Conservation (phyloP, 2,888 invertebrate species). For the Drosophila recens region DNA sequence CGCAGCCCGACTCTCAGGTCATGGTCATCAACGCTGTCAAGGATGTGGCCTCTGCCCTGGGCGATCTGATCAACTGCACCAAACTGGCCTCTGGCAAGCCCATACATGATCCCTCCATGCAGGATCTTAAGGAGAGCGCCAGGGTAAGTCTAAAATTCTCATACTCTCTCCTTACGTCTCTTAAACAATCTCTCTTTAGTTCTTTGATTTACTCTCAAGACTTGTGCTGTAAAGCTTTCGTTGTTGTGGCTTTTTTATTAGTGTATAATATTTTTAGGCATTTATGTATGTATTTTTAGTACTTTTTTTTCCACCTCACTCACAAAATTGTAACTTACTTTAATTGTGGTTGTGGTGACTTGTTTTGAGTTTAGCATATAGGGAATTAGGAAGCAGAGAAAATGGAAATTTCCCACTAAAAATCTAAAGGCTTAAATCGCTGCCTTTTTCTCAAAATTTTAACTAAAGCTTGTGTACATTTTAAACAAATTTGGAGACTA, state of each 20-base stretch:
- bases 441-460: neutral
- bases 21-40: constrained; percentile 99
- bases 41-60: constrained; percentile 98
- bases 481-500: neutral
- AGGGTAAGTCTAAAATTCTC: constrained; percentile 88
- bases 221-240: constrained; percentile 71
- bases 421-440: constrained; percentile 1
- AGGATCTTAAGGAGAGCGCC: constrained; percentile 97
- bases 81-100: constrained; percentile 98
- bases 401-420: neutral
- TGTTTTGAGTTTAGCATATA: neutral
- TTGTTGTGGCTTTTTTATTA: constrained; percentile 78
- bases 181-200: constrained; percentile 33
- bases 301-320: constrained; percentile 35
- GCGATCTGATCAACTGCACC: constrained; percentile 98
- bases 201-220: constrained; percentile 32
- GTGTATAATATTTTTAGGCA: constrained; percentile 34
- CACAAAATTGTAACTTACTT: constrained; percentile 63
- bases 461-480: neutral
- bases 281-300: constrained; percentile 9
- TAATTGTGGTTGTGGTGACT: constrained; percentile 63
- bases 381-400: neutral
- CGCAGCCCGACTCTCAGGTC: constrained; percentile 98
- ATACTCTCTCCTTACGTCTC: constrained; percentile 18
- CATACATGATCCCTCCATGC: constrained; percentile 97